Base-by-base conservation (phyloP, 1,140 invertebrate genomes). In the Himalopsyche phryganea region DNA sequence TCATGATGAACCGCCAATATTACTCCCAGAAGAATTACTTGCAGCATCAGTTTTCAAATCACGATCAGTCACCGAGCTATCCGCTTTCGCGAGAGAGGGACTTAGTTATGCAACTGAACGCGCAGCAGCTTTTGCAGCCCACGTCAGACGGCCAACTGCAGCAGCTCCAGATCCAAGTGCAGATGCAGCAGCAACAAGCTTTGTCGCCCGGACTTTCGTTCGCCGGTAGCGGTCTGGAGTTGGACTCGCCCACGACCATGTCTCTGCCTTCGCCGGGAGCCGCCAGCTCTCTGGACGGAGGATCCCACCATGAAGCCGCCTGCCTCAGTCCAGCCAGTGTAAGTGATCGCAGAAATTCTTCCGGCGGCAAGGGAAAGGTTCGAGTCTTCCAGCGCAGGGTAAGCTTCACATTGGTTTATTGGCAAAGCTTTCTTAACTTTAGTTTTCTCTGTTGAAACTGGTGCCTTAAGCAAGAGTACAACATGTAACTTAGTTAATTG, bases 371-470 rank as follows among this genome's bases (percentile, higher is more conserved):
- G 71, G 81, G 87, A 79, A 87, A 89, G 78, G 83, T 90, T 70
- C 84, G 86, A 79, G 83, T 88, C 73, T 83, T 92, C 68, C 89
- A 91, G 75, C 87, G 89, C 79, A 85, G 89, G 86, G 89, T 93
- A 89, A 91, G 87, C 81, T 78, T 78, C 56, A 71, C 72, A 68
- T 78, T 78, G 75, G 76, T 78, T 77, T 72, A 71, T 71, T 76
- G 76, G 76, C 77, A 71, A 77, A 76, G 76, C 76, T 77, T 73
- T 69, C 53, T 63, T 66, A 53, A 68, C 58, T 72, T 71, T 63
- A 62, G 61, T 69, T 68, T 77, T 67, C 64, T 70, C 47, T 59
- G 62, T 56, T 57, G 20, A 53, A 57, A 36, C 17, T 11, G 48
- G 6, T 35, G 14, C 13, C 42, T 45, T 45, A 4, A 45, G 18